Evolutionary conservation across 2,888 invertebrate species (phyloP), one percentile per base, ranked within the genome.

Genomic region (Merodon equestris): DNA sequence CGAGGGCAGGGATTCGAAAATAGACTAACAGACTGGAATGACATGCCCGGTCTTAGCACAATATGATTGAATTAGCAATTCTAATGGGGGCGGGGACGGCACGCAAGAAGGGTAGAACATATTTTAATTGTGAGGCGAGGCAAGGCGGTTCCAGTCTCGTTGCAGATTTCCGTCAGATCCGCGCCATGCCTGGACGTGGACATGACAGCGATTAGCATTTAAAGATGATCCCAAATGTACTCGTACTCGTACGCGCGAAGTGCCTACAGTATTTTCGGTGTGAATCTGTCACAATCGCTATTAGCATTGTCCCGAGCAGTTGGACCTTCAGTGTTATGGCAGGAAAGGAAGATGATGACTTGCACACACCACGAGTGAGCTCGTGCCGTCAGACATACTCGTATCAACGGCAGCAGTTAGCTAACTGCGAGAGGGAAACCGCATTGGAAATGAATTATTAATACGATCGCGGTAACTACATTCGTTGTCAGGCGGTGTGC

Each of bases 371-470:
- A 53, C 15, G 38, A 13, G 42, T 13, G 36, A 77, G 45, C 73
- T 73, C 79, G 74, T 70, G 74, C 64, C 63, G 51, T 60, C 36
- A 27, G 7, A 27, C 27, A 27, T 27, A 2, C 7, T 4, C 27
- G 7, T 27, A 27, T 27, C 3, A 27, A 27, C 27, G 27, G 40
- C 9, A 40, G 40, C 40, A n/a, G 15, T n/a, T 38, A n/a, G 9
- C 27, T 48, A 12, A 40, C 40, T n/a, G 40, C 40, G 40, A 3
- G 40, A 40, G 13, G n/a, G 19, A 10, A 45, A 45, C 61, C 63
- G 56, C 57, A 58, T 51, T 54, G 50, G 36, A 73, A 79, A 79
- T 79, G 77, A 79, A 79, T 79, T 73, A 79, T 79, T 79, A 51
- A 79, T 68, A 53, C 44, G 34, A 67, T 50, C 40, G 4, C 17